Conservation (phyloP, 2,113 vertebrate genomes). For the Carlito syrichta region DNA sequence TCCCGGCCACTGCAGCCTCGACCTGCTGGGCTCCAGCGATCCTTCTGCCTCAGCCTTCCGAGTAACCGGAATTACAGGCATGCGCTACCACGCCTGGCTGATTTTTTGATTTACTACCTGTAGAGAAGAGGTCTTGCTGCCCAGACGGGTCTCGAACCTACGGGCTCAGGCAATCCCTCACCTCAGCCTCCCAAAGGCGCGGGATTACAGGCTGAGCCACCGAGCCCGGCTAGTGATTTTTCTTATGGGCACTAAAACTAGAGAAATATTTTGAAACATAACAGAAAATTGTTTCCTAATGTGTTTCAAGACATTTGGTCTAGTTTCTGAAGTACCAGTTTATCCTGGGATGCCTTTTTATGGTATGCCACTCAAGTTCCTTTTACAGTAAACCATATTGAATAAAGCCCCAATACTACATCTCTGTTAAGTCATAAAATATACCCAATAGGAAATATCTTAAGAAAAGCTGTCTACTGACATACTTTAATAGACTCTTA, state of each 20-base stretch:
- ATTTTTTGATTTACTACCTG: no score
- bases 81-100: no score
- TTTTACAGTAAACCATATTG: background rate
- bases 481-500: background rate
- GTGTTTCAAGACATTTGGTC: background rate
- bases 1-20: no score
- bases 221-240: no score
- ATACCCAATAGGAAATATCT: background rate
- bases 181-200: no score
- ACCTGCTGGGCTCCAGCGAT: no score
- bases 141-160: no score
- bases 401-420: background rate
- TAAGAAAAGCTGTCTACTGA: background rate
- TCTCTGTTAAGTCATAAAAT: background rate
- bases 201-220: no score
- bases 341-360: background rate
- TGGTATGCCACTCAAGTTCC: background rate
- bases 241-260: background rate
- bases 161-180: no score
- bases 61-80: no score
- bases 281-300: background rate
- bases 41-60: no score
- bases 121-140: no score
- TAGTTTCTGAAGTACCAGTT: background rate
- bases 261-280: conserved; percentile 9